These are phyloP conservation scores for Dryomyza anilis DNA, from an alignment of 2,888 invertebrate genomes.

Conservation along the genomic window DNA sequence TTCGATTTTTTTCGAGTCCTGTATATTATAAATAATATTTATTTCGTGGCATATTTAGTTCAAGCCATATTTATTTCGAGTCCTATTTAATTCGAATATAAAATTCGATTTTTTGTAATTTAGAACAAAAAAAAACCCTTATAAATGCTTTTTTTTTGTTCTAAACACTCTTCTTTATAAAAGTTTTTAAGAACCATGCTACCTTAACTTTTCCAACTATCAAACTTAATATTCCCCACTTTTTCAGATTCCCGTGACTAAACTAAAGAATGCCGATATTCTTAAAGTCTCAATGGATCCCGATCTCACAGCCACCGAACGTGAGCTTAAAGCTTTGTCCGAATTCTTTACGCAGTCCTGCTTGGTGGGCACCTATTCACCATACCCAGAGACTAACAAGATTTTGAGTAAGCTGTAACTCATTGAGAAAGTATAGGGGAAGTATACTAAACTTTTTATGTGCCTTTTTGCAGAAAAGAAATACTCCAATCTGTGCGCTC, in stretches of 20 bases:
- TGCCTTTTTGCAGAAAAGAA: constrained; percentile 66
- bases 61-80: too few species aligned
- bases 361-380: constrained; percentile 83
- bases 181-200: too few species aligned
- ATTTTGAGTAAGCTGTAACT: constrained; percentile 67
- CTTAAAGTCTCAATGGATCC: constrained; percentile 57
- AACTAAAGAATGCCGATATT: constrained; percentile 72
- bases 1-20: too few species aligned
- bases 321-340: constrained; percentile 81
- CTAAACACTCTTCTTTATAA: too few species aligned
- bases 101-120: too few species aligned
- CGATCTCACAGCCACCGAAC: constrained; percentile 65
- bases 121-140: too few species aligned
- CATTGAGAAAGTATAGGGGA: neutral
- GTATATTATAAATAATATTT: too few species aligned
- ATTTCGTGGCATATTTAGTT: too few species aligned
- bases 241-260: constrained; percentile 71
- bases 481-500: constrained; percentile 77
- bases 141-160: too few species aligned
- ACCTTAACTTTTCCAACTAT: too few species aligned
- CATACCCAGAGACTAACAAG: constrained; percentile 72
- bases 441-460: neutral
- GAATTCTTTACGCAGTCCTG: constrained; percentile 83
- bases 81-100: too few species aligned
- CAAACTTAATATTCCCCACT: too few species aligned